Evolutionary conservation across 1,140 invertebrate genomes (phyloP).

Genomic region (Liolophura sinensis): DNA sequence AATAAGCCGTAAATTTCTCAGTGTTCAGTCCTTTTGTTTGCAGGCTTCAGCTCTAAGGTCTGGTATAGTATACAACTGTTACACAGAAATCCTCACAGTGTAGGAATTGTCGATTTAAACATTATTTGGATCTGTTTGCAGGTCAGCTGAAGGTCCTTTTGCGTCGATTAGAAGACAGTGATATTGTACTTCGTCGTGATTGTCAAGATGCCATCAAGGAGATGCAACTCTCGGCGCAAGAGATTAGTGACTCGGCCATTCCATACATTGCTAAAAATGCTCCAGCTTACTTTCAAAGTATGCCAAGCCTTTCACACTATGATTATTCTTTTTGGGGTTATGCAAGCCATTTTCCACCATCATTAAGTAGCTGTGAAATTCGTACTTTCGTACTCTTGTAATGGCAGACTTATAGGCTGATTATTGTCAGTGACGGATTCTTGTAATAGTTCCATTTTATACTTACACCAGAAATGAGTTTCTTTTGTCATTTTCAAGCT

Average conservation of each 20-base stretch:
- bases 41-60: too few relatives aligned
- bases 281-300: slow-evolving; percentile 24
- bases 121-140: slow-evolving; percentile 3
- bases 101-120: too few relatives aligned
- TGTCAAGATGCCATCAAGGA: slow-evolving; percentile 3
- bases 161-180: slow-evolving; percentile 6
- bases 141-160: slow-evolving; percentile 23
- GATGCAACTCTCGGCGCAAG: slow-evolving; percentile 13
- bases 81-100: too few relatives aligned
- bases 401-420: too few relatives aligned
- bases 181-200: slow-evolving; percentile 5
- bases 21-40: too few relatives aligned
- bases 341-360: neutral
- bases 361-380: neutral
- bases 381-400: neutral
- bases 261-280: slow-evolving; percentile 20
- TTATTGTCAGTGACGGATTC: neutral
- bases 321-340: neutral
- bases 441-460: neutral
- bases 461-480: neutral
- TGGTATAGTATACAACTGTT: too few relatives aligned
- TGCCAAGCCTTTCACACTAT: neutral
- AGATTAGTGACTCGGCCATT: slow-evolving; percentile 21
- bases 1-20: too few relatives aligned
- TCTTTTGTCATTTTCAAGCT: neutral